phyloP scores from a whole-genome alignment of 2,113 vertebrate genomes.

The Lagopus muta region DNA sequence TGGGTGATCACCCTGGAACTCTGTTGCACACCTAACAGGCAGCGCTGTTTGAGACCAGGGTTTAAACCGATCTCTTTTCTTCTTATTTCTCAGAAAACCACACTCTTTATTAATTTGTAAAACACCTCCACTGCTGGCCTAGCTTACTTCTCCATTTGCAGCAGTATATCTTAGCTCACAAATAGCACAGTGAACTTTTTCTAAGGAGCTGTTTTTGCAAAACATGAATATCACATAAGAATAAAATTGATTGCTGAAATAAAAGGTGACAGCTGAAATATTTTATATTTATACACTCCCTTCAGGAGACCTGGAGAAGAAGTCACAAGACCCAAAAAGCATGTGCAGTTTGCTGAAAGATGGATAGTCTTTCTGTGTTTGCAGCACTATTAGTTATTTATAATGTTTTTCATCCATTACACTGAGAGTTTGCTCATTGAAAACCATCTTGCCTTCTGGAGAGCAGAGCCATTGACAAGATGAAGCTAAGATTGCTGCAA shows the following conservation, averaged over 20 bases:
- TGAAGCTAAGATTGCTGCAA: neutral
- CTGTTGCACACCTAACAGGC: neutral
- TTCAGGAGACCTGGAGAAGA: conserved; percentile 39
- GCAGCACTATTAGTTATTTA: conserved; percentile 49
- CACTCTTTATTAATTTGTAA: neutral
- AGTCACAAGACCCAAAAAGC: neutral
- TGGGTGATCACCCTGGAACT: neutral
- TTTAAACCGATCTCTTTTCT: neutral
- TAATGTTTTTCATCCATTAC: conserved; percentile 36
- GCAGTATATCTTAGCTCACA: neutral
- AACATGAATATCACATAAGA: conserved; percentile 40
- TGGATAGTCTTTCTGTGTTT: conserved; percentile 26
- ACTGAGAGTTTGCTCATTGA: neutral
- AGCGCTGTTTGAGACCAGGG: neutral
- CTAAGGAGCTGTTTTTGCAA: conserved; percentile 32
- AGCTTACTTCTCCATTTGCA: neutral
- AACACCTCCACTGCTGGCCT: neutral
- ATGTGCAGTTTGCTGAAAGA: conserved; percentile 36
- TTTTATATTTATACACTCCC: conserved; percentile 43
- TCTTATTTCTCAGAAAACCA: neutral
- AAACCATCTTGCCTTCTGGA: conserved; percentile 8
- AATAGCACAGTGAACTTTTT: neutral
- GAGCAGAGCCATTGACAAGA: neutral
- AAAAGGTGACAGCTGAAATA: conserved; percentile 38
- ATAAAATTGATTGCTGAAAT: conserved; percentile 52